These are phyloP conservation scores for Limnephilus auricula DNA, from an alignment of 2,888 invertebrate genomes.

Conservation along the genomic window DNA sequence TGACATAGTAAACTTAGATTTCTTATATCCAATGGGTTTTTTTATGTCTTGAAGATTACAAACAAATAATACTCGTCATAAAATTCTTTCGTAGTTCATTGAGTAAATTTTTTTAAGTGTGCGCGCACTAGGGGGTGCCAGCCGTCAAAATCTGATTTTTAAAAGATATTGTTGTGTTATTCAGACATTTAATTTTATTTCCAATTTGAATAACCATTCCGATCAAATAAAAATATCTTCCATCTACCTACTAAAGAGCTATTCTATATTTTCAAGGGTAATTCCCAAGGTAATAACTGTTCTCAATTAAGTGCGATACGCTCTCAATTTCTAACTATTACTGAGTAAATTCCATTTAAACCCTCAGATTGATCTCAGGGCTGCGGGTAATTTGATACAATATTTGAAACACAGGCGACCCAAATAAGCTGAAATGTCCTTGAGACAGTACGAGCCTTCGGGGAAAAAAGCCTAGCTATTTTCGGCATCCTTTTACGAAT, in stretches of 20 bases:
- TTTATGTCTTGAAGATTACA: too few species aligned
- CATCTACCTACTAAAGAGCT: background rate
- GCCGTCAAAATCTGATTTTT: too few species aligned
- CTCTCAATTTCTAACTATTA: background rate
- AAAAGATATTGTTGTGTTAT: background rate
- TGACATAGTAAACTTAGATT: background rate
- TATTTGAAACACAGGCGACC: conserved; percentile 33
- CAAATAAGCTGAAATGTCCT: conserved; percentile 30
- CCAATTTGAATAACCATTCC: background rate
- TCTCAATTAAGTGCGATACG: background rate
- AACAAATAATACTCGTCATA: too few species aligned
- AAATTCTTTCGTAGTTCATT: background rate
- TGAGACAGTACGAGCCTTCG: conserved; percentile 4
- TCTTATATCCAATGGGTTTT: too few species aligned
- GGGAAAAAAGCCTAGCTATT: conserved; percentile 6
- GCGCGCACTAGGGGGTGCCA: background rate
- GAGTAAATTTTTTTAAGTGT: background rate
- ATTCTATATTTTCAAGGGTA: background rate
- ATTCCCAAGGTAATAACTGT: background rate
- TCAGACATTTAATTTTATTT: background rate
- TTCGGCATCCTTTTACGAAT: conserved; percentile 13
- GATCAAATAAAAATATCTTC: background rate
- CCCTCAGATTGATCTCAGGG: background rate
- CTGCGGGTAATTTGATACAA: conserved; percentile 24
- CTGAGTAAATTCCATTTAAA: conserved; percentile 16